These are phyloP conservation scores for Protomyctophum bolini DNA, from an alignment of 2,113 vertebrate genomes.

Conservation along the genomic window DNA sequence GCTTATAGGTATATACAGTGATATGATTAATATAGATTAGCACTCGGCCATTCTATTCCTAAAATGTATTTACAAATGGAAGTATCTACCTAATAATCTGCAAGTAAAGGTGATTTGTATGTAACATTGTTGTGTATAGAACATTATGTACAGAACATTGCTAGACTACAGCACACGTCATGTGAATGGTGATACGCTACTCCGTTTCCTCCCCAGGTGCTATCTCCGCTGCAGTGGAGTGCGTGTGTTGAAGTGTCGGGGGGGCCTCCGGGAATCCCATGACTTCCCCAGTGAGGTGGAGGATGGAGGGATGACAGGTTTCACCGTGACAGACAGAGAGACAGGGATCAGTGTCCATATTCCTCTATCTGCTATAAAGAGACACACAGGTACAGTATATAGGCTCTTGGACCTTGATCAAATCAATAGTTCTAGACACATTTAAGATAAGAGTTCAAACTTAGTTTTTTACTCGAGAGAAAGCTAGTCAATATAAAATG, in stretches of 20 bases:
- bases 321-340: slow-evolving; percentile 67
- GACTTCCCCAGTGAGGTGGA: slow-evolving; percentile 23
- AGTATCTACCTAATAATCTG: too few species aligned
- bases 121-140: too few species aligned
- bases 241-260: slow-evolving; percentile 60
- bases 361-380: slow-evolving; percentile 42
- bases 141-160: too few species aligned
- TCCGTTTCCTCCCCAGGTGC: slow-evolving; percentile 23
- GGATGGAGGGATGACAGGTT: slow-evolving; percentile 62
- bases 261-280: slow-evolving; percentile 24
- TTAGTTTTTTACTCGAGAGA: too few species aligned
- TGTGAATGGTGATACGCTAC: neutral
- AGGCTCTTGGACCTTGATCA: too few species aligned
- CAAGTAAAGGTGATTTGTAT: too few species aligned
- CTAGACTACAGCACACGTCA: too few species aligned
- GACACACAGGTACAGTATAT: slow-evolving; percentile 42
- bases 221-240: slow-evolving; percentile 42
- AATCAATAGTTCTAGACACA: too few species aligned
- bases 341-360: slow-evolving; percentile 56
- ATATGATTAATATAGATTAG: neutral
- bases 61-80: too few species aligned
- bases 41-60: neutral
- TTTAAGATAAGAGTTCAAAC: too few species aligned
- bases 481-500: too few species aligned
- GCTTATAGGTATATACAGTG: slow-evolving; percentile 61